phyloP scores from a whole-genome alignment of 2,797 vertebrate species.

The Epinephelus awoara region DNA sequence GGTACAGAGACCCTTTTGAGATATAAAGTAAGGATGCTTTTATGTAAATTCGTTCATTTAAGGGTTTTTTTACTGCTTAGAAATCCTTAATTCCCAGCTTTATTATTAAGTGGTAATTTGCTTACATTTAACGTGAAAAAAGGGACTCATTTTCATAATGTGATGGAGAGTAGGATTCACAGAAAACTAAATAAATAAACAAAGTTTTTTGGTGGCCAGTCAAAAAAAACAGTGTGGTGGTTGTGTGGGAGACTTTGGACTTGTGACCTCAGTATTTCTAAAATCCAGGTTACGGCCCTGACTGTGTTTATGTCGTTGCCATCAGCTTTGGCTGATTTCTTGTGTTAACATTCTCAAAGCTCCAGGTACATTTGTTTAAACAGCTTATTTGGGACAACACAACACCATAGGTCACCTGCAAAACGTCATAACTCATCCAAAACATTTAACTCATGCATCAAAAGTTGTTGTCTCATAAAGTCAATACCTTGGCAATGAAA shows the following conservation, averaged over 20 bases:
- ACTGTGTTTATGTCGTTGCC: not conserved
- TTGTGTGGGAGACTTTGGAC: not conserved
- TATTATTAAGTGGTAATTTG: not conserved
- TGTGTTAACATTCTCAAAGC: too few species aligned
- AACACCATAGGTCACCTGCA: too few species aligned
- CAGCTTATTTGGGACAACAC: too few species aligned
- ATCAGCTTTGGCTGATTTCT: too few species aligned
- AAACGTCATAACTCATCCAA: too few species aligned
- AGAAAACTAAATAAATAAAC: too few species aligned
- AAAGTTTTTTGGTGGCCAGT: not conserved
- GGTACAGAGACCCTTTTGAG: not conserved
- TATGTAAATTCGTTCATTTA: not conserved
- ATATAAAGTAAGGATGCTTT: not conserved
- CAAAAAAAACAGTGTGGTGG: not conserved
- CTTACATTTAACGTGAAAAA: too few species aligned
- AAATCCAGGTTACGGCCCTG: not conserved
- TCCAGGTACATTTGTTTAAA: too few species aligned
- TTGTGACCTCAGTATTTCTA: not conserved
- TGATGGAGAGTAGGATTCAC: not conserved
- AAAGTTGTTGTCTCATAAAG: too few species aligned
- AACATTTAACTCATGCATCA: too few species aligned
- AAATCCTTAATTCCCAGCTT: not conserved
- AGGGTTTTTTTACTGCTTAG: not conserved
- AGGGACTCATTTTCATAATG: not conserved
- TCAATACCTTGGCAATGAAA: too few species aligned